phyloP scores from a whole-genome alignment of 2,797 vertebrate genomes.

The Atherinosoma microstoma region DNA sequence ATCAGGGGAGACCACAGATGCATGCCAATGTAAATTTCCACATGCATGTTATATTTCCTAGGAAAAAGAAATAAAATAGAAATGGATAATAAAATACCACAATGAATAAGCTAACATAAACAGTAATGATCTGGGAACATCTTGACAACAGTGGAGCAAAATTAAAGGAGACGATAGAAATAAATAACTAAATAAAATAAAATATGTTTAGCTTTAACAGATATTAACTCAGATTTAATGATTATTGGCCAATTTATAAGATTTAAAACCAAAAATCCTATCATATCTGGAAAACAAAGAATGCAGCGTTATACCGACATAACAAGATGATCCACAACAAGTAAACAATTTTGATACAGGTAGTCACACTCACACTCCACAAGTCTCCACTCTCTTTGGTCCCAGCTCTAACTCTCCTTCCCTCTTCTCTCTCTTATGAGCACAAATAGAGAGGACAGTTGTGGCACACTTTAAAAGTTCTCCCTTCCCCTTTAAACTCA shows the following conservation, averaged over 20 bases:
- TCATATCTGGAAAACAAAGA: background rate
- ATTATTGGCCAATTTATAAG: background rate
- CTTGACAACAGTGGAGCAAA: background rate
- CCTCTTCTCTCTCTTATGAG: conserved; percentile 51
- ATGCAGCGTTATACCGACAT: background rate
- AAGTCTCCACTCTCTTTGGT: conserved; percentile 35
- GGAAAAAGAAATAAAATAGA: background rate
- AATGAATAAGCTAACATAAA: background rate
- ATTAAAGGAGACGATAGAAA: background rate
- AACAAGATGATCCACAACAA: conserved; percentile 1
- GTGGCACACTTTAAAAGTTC: conserved; percentile 70
- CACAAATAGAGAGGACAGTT: conserved; percentile 50
- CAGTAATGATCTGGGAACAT: background rate
- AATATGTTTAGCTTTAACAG: background rate
- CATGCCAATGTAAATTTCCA: background rate
- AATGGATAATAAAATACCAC: background rate
- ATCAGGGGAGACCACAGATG: background rate
- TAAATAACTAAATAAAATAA: background rate
- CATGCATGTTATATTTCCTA: background rate
- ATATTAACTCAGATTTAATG: background rate
- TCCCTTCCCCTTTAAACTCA: conserved; percentile 69
- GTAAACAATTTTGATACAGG: background rate
- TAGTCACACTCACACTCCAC: conserved; percentile 63
- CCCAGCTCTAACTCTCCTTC: conserved; percentile 48
- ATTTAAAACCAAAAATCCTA: background rate